phyloP scores from a whole-genome alignment of 2,797 vertebrate species.

The Oreonectes daqikongensis region DNA sequence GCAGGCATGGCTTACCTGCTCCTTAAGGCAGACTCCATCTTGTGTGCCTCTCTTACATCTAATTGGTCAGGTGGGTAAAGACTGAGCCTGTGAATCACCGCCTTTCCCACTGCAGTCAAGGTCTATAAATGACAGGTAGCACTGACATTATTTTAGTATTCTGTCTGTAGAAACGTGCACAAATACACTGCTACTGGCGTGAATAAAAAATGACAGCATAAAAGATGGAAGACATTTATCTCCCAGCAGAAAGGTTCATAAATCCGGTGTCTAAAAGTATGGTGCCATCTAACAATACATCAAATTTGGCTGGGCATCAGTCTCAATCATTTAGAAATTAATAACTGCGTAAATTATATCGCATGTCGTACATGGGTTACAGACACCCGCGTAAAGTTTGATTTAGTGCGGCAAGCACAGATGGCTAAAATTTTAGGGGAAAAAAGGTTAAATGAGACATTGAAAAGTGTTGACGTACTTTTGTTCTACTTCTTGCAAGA shows the following conservation, averaged over 20 bases:
- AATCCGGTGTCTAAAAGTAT: conserved; percentile 76
- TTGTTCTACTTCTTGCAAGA: conserved; percentile 70
- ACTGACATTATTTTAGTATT: conserved; percentile 65
- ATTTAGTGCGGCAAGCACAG: conserved; percentile 19
- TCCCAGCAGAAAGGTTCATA: conserved; percentile 74
- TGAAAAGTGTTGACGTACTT: conserved; percentile 41
- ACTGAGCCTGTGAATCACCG: conserved; percentile 65
- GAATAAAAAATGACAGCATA: conserved; percentile 74
- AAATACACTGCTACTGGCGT: conserved; percentile 68
- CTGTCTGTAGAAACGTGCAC: conserved; percentile 62
- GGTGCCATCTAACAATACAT: conserved; percentile 73
- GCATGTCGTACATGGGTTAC: conserved; percentile 65
- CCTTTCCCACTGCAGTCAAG: conserved; percentile 64
- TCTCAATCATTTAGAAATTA: conserved; percentile 86
- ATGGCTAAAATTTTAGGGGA: neutral
- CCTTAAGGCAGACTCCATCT: conserved; percentile 75
- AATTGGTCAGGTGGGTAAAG: conserved; percentile 80
- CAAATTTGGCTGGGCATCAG: conserved; percentile 74
- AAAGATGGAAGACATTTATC: conserved; percentile 81
- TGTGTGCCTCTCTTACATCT: conserved; percentile 71
- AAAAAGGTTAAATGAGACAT: conserved; percentile 11
- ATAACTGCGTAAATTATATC: conserved; percentile 80
- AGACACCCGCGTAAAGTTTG: neutral
- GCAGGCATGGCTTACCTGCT: conserved; percentile 72
- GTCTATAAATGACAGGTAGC: conserved; percentile 72